phyloP scores from a whole-genome alignment of 2,888 invertebrate genomes.

The Idaea biselata region DNA sequence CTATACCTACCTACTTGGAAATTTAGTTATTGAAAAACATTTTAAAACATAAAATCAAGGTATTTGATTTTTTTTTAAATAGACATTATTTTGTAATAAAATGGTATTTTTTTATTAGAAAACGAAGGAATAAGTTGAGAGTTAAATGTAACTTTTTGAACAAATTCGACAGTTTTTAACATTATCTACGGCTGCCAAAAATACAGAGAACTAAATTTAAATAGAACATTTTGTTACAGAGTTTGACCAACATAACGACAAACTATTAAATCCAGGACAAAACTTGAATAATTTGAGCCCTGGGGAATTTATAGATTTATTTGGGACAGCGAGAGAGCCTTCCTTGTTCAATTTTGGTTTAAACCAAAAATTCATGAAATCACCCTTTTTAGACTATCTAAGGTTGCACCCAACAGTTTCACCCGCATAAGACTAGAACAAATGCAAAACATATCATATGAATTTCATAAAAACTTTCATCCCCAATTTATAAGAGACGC shows the following conservation, averaged over 20 bases:
- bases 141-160: not conserved
- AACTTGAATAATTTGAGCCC: not conserved
- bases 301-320: not conserved
- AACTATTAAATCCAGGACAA: not conserved
- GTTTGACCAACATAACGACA: not conserved
- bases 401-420: too few relatives aligned
- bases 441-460: too few relatives aligned
- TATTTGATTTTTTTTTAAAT: too few relatives aligned
- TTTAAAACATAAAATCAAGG: too few relatives aligned
- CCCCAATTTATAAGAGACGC: too few relatives aligned
- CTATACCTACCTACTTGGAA: too few relatives aligned
- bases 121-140: not conserved
- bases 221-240: not conserved
- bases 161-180: not conserved
- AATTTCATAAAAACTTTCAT: too few relatives aligned
- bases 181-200: not conserved
- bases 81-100: too few relatives aligned
- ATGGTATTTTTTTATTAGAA: too few relatives aligned
- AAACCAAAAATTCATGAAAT: not conserved
- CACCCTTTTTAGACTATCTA: too few relatives aligned
- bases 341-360: not conserved
- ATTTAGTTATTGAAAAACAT: too few relatives aligned
- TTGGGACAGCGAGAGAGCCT: not conserved
- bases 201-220: not conserved
- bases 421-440: too few relatives aligned